Conservation (phyloP, 2,888 invertebrate genomes). For the Pantelozetes paolii region DNA sequence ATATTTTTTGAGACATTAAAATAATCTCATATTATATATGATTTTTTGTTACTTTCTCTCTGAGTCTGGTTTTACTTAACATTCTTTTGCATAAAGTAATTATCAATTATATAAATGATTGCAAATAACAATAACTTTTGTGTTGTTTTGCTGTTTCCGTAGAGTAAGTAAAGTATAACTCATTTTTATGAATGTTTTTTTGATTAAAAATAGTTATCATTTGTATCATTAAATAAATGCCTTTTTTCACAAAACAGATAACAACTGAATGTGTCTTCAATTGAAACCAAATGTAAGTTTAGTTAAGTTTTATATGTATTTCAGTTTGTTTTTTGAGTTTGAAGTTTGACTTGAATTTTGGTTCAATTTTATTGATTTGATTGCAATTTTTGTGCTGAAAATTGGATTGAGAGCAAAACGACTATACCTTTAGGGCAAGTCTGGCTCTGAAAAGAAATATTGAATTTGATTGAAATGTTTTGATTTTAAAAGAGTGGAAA, state of each 20-base stretch:
- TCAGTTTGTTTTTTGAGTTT: too few relatives aligned
- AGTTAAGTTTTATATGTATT: background rate
- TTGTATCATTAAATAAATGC: background rate
- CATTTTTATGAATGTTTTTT: background rate
- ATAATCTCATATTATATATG: too few relatives aligned
- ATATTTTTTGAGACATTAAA: background rate
- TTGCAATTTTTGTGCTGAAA: background rate
- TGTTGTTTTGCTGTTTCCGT: too few relatives aligned
- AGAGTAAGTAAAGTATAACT: too few relatives aligned
- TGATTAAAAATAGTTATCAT: background rate
- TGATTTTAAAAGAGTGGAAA: background rate
- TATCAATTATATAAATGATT: too few relatives aligned
- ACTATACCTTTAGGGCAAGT: background rate
- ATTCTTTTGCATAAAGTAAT: too few relatives aligned
- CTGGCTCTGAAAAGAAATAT: background rate
- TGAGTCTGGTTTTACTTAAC: too few relatives aligned
- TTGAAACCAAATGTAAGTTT: background rate
- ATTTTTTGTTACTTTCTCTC: too few relatives aligned
- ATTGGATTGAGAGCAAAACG: background rate
- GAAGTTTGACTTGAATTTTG: too few relatives aligned
- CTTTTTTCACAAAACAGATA: background rate
- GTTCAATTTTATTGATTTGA: conserved; percentile 6
- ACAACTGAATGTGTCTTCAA: background rate
- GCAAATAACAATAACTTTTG: too few relatives aligned
- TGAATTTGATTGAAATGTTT: background rate